These are phyloP conservation scores for Numida meleagris DNA, from an alignment of 2,113 vertebrate species.

Conservation along the genomic window DNA sequence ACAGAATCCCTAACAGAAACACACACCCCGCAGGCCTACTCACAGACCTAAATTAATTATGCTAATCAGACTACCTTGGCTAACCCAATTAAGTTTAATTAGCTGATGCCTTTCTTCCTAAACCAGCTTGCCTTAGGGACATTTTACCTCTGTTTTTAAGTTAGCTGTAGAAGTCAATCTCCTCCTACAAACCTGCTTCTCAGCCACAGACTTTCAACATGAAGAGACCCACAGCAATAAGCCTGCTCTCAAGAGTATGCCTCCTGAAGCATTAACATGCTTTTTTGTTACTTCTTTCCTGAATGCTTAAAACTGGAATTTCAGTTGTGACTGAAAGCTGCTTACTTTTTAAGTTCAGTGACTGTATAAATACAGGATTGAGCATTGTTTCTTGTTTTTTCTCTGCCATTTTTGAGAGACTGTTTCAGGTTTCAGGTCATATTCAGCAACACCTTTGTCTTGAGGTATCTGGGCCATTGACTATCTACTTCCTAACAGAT, in stretches of 20 bases:
- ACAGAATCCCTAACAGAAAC: slow-evolving; percentile 30
- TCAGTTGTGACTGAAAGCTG: background rate
- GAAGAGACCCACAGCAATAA: slow-evolving; percentile 12
- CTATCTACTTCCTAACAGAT: background rate
- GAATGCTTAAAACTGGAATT: background rate
- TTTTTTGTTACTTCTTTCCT: background rate
- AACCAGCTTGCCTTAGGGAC: slow-evolving; percentile 62
- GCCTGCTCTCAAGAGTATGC: background rate
- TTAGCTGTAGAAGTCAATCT: slow-evolving; percentile 43
- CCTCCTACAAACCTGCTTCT: slow-evolving; percentile 45
- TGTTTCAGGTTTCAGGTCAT: background rate
- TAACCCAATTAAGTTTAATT: slow-evolving; percentile 77
- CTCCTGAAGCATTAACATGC: background rate
- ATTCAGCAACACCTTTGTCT: background rate
- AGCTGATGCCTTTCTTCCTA: slow-evolving; percentile 54
- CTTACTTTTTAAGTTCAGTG: background rate
- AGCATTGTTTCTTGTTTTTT: background rate
- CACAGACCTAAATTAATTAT: slow-evolving; percentile 75
- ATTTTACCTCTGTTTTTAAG: slow-evolving; percentile 60
- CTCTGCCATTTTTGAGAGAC: background rate
- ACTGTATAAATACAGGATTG: background rate
- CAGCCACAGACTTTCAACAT: slow-evolving; percentile 21
- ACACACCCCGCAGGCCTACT: slow-evolving; percentile 55
- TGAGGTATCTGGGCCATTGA: background rate
- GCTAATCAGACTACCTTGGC: slow-evolving; percentile 58